Evolutionary conservation across 1,140 invertebrate species (phyloP), one percentile per base, ranked within the genome.

Genomic region (Teleopsis dalmanni): DNA sequence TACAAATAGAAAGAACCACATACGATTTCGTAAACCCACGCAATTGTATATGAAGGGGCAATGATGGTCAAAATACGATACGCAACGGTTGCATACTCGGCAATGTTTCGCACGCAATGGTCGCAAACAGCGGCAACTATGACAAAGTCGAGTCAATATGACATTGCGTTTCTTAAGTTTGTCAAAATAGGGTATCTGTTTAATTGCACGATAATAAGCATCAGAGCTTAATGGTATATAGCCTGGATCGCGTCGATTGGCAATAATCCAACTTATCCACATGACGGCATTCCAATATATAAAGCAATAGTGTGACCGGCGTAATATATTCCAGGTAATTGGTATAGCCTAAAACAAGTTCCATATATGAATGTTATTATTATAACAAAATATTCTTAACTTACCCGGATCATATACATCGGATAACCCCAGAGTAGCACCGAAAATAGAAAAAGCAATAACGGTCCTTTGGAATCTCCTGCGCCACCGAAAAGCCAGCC

Each of bases 41-140:
- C 92, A 96, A 63, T 94, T 95, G 67, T 93, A 90, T 54, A 96
- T 91, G 61, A 93, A 95, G 0, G 91, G 90, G 65, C 92, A 96
- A 59, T 96, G 92, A 71, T 96, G 92, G 65, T 96, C 92, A 58
- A 95, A 95, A 62, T 91, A 88, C 1, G 84, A 83, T 2, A 95
- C 88, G 66, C 91, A 96, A 52, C 91, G 80, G 62, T 93, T 91
- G 70, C 92, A 95, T 36, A 91, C 83, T 34, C 89, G 78, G 59
- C 92, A 95, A 68, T 95, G 92, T 72, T 95, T 95, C 1, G 91
- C 89, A 54, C 91, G 76, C 4, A 92, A 62, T 0, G 91, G 90
- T 56, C 87, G 75, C 33, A 95, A 78, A 60, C 88, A 91, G 38
- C 88, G 79, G 66, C 92, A 95, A 35, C 89, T 92, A 57, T 95